Percentiles rank a stretch among this genome's conserved stretches.
These are phyloP conservation scores for Nibea albiflora DNA, from an alignment of 2,113 vertebrate species.

Conservation along the genomic window DNA sequence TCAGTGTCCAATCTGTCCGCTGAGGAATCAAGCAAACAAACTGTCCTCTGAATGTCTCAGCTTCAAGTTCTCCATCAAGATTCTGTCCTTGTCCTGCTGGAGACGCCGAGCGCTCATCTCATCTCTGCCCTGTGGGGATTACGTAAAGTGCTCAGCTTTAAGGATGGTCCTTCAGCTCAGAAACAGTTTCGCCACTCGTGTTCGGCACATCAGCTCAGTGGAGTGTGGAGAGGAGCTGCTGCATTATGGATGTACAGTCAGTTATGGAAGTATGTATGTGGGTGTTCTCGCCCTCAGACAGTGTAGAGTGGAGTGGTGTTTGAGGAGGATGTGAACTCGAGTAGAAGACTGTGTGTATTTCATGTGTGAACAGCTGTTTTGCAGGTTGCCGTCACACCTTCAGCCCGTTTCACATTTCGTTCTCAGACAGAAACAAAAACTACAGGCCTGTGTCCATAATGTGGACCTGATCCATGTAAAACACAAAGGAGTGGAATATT, in stretches of 20 bases:
- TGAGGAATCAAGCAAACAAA: conserved; percentile 11
- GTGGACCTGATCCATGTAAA: too few species aligned
- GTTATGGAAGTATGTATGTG: conserved; percentile 10
- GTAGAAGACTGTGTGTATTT: conserved; percentile 4
- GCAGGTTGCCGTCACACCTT: not conserved
- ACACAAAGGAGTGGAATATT: too few species aligned
- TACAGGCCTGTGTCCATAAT: not conserved
- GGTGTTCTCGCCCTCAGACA: conserved; percentile 30
- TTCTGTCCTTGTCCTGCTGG: not conserved
- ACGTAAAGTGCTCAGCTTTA: conserved; percentile 48
- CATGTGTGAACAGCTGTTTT: conserved; percentile 9
- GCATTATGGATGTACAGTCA: conserved; percentile 44
- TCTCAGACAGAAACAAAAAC: too few species aligned
- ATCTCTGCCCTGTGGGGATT: conserved; percentile 37
- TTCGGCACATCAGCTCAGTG: conserved; percentile 37
- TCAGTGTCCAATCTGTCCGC: not conserved
- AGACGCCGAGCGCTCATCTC: conserved; percentile 3
- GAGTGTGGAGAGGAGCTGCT: conserved; percentile 35
- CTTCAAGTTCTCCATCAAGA: not conserved
- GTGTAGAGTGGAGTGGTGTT: not conserved
- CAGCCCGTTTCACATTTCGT: not conserved
- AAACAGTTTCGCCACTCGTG: conserved; percentile 20
- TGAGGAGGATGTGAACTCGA: conserved; percentile 15
- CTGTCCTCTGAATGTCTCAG: not conserved
- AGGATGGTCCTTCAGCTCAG: conserved; percentile 40